Conservation (phyloP, 2,888 invertebrate genomes). For the Oscheius sp. region DNA sequence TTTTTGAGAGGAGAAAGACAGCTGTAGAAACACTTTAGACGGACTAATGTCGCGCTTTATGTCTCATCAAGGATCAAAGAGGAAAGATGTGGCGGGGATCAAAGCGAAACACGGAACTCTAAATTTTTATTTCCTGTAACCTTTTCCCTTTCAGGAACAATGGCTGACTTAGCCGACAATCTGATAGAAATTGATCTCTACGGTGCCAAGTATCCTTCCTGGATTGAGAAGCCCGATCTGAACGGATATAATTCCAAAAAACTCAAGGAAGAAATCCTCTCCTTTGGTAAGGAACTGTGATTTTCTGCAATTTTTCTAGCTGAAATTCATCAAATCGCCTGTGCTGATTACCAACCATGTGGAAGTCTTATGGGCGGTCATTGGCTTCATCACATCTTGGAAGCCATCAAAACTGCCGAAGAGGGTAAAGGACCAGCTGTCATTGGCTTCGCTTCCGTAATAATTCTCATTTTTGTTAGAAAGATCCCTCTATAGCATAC, state of each 20-base stretch:
- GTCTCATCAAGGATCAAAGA: too few species aligned
- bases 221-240: constrained; percentile 53
- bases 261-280: constrained; percentile 20
- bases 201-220: constrained; percentile 52
- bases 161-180: constrained; percentile 65
- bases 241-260: constrained; percentile 42
- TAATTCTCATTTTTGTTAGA: background rate
- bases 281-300: constrained; percentile 9
- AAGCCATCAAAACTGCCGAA: constrained; percentile 39
- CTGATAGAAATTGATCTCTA: constrained; percentile 53
- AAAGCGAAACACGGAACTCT: too few species aligned
- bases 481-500: constrained; percentile 52
- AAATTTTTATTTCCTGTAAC: too few species aligned
- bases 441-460: constrained; percentile 60
- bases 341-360: constrained; percentile 58
- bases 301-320: constrained; percentile 36
- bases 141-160: too few species aligned
- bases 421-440: constrained; percentile 43
- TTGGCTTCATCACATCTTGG: constrained; percentile 56
- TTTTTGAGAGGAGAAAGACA: too few species aligned
- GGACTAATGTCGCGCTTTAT: too few species aligned
- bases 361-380: constrained; percentile 61
- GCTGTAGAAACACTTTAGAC: too few species aligned
- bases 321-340: constrained; percentile 59
- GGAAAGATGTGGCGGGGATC: too few species aligned